A percentile compares a stretch with the other conserved stretches of the same genome.
Conservation (phyloP, 2,797 vertebrate species). For the Acipenser ruthenus region DNA sequence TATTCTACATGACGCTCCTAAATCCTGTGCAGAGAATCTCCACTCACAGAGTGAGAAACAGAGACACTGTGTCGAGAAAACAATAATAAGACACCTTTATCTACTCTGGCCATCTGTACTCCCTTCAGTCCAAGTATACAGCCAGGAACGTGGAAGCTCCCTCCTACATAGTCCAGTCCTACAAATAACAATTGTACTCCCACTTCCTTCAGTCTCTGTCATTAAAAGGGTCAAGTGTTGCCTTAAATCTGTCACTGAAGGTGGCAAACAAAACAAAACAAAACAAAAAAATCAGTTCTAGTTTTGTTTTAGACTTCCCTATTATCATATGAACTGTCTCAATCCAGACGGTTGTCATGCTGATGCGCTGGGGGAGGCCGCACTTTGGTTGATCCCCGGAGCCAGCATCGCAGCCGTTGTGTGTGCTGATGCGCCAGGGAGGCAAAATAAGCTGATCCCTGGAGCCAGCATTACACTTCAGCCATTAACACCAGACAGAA, state of each 20-base stretch:
- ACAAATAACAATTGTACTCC: conserved; percentile 34
- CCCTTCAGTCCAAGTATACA: conserved; percentile 43
- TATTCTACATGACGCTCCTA: not conserved
- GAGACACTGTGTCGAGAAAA: conserved; percentile 17
- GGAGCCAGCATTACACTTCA: too few species aligned
- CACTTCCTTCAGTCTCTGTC: conserved; percentile 35
- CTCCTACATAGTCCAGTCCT: conserved; percentile 32
- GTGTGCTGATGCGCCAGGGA: too few species aligned
- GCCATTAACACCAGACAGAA: too few species aligned
- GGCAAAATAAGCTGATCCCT: too few species aligned
- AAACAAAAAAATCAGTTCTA: conserved; percentile 7
- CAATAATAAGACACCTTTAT: conserved; percentile 49
- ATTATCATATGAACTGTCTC: too few species aligned
- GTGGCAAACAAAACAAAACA: conserved; percentile 30
- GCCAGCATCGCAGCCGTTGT: too few species aligned
- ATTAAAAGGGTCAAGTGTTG: conserved; percentile 9
- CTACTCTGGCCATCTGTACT: conserved; percentile 50
- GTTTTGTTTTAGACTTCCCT: too few species aligned
- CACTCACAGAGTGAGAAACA: too few species aligned
- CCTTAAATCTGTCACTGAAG: conserved; percentile 19
- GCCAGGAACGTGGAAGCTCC: conserved; percentile 32
- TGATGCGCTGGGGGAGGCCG: too few species aligned
- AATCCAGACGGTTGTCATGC: too few species aligned
- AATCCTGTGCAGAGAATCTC: not conserved
- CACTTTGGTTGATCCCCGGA: too few species aligned